Conservation (phyloP, 2,888 invertebrate species). For the Hirtodrosophila cameraria region DNA sequence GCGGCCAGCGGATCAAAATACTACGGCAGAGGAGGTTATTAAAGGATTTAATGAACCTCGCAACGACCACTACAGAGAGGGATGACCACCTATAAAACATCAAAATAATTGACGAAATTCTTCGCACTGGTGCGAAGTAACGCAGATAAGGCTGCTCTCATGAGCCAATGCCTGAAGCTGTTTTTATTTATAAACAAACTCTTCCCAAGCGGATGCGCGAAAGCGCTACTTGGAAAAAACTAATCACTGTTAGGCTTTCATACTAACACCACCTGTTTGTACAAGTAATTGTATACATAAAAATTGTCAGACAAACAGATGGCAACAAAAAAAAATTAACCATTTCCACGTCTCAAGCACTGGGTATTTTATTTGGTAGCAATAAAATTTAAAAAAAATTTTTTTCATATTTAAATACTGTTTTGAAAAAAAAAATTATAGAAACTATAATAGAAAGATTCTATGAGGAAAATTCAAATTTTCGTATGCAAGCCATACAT, state of each 20-base stretch:
- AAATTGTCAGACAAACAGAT: constrained; percentile 1
- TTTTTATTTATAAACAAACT: neutral
- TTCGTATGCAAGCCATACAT: too few relatives aligned
- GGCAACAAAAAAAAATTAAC: neutral
- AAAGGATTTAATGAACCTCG: too few relatives aligned
- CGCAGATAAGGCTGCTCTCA: constrained; percentile 2
- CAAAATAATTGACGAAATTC: too few relatives aligned
- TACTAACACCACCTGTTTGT: neutral
- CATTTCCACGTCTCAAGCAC: constrained; percentile 1
- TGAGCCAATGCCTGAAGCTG: constrained; percentile 1
- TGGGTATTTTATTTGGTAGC: neutral
- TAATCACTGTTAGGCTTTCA: neutral
- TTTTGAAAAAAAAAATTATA: too few relatives aligned
- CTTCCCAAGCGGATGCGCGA: neutral
- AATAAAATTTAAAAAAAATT: neutral
- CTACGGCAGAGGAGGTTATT: neutral
- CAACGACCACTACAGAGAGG: too few relatives aligned
- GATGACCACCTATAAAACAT: too few relatives aligned
- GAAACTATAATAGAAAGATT: too few relatives aligned
- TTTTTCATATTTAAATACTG: too few relatives aligned
- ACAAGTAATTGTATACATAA: neutral
- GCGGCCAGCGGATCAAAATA: neutral
- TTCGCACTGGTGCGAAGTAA: too few relatives aligned
- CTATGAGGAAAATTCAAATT: too few relatives aligned
- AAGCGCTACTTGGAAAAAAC: neutral